Percentiles rank a stretch among this genome's conserved stretches.
These are phyloP conservation scores for Drosophila gaucha DNA, from an alignment of 2,888 invertebrate species.

Conservation along the genomic window DNA sequence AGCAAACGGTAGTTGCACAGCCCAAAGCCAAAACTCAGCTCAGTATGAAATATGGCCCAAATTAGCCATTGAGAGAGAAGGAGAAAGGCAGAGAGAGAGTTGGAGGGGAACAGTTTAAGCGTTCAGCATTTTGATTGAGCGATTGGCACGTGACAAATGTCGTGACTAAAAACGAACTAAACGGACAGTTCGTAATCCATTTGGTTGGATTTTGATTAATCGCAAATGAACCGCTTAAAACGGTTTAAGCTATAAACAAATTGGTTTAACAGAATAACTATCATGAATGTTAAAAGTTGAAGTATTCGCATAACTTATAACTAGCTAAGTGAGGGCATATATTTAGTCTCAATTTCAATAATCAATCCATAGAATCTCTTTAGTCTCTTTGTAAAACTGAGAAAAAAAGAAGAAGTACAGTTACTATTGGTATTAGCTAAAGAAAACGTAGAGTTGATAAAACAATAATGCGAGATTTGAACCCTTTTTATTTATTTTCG, in stretches of 20 bases:
- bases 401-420: too few relatives aligned
- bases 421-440: too few relatives aligned
- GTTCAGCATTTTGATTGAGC: constrained; percentile 41
- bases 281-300: not conserved
- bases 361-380: too few relatives aligned
- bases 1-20: constrained; percentile 54
- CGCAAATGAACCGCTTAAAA: constrained; percentile 11
- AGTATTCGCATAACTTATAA: too few relatives aligned
- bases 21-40: constrained; percentile 24
- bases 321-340: too few relatives aligned
- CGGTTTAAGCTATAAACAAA: not conserved
- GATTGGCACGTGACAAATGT: constrained; percentile 60
- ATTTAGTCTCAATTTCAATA: too few relatives aligned
- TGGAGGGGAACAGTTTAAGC: constrained; percentile 4
- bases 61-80: constrained; percentile 16
- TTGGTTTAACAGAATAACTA: not conserved
- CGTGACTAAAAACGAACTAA: constrained; percentile 40
- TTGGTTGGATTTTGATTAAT: constrained; percentile 27
- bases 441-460: too few relatives aligned
- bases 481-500: too few relatives aligned
- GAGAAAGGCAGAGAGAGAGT: not conserved
- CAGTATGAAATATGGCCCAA: constrained; percentile 63
- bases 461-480: too few relatives aligned
- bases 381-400: too few relatives aligned
- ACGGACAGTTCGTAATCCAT: constrained; percentile 44